Evolutionary conservation across 2,797 vertebrate species (phyloP).

Genomic region (Oreonectes daqikongensis): DNA sequence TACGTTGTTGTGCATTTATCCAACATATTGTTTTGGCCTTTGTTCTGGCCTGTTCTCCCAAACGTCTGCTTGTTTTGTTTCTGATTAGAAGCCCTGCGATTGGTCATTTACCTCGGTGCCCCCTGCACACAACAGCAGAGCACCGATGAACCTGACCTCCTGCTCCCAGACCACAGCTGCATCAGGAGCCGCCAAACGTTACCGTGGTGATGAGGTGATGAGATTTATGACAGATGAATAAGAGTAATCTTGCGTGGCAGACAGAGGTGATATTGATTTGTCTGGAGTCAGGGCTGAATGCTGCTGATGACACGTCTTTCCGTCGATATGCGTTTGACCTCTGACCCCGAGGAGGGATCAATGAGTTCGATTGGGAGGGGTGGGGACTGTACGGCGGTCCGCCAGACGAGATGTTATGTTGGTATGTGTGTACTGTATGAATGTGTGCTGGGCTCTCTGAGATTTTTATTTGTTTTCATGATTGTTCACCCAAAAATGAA

Average conservation of each 20-base stretch:
- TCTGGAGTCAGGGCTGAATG: slow-evolving; percentile 85
- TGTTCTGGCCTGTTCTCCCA: slow-evolving; percentile 1
- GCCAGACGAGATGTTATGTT: neutral
- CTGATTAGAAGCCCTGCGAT: slow-evolving; percentile 36
- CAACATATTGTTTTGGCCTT: neutral
- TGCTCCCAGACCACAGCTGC: slow-evolving; percentile 29
- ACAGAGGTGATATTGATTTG: slow-evolving; percentile 89
- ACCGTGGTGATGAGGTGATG: slow-evolving; percentile 63
- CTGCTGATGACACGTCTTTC: slow-evolving; percentile 89
- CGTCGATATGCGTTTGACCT: slow-evolving; percentile 87
- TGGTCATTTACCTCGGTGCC: slow-evolving; percentile 44
- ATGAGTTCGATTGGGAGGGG: slow-evolving; percentile 84
- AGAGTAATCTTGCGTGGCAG: slow-evolving; percentile 84
- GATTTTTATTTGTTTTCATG: neutral
- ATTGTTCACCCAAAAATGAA: neutral
- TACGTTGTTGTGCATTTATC: neutral
- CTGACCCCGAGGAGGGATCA: slow-evolving; percentile 89
- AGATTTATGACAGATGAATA: slow-evolving; percentile 85
- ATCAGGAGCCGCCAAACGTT: slow-evolving; percentile 29
- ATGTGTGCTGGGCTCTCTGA: neutral
- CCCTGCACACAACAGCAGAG: slow-evolving; percentile 30
- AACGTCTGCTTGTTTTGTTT: slow-evolving; percentile 35
- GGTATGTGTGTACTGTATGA: neutral
- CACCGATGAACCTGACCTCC: slow-evolving; percentile 53
- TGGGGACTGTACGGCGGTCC: slow-evolving; percentile 61